Percentiles rank a stretch among this genome's conserved stretches.
phyloP scores from a whole-genome alignment of 2,888 invertebrate species.

The Tenthredo scrophulariae region DNA sequence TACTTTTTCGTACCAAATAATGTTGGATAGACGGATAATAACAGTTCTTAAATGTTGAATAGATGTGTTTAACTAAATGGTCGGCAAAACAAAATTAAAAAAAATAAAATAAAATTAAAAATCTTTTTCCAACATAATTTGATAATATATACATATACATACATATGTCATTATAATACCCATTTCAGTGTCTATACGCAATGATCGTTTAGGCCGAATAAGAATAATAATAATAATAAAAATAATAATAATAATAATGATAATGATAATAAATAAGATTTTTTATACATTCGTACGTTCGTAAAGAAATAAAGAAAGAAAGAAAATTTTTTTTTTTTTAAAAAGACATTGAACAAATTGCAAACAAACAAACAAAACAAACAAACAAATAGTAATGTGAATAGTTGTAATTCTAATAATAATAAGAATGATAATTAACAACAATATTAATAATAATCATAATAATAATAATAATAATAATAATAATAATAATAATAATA shows the following conservation, averaged over 20 bases:
- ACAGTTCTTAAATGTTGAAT: not conserved
- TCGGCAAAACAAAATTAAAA: not conserved
- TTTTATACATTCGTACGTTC: slow-evolving; percentile 78
- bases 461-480: slow-evolving; percentile 9
- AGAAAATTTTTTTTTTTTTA: not conserved
- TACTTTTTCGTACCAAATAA: not conserved
- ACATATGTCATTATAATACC: not conserved
- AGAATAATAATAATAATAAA: not conserved
- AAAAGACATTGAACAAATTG: slow-evolving; percentile 33
- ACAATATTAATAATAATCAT: not conserved
- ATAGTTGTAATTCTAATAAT: slow-evolving; percentile 24
- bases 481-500: not conserved
- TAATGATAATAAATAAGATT: slow-evolving; percentile 68
- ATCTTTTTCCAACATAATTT: not conserved
- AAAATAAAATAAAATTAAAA: not conserved
- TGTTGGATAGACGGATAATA: not conserved
- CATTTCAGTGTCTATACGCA: not conserved
- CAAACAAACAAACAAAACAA: slow-evolving; percentile 29
- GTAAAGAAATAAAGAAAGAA: slow-evolving; percentile 62
- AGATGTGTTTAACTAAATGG: not conserved
- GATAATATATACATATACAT: not conserved
- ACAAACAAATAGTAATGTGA: slow-evolving; percentile 28
- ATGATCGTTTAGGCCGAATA: slow-evolving; percentile 19
- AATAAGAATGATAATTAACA: slow-evolving; percentile 23
- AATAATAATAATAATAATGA: not conserved